These are phyloP conservation scores for Sinocyclocheilus rhinocerous DNA, from an alignment of 2,113 vertebrate genomes.

Conservation along the genomic window DNA sequence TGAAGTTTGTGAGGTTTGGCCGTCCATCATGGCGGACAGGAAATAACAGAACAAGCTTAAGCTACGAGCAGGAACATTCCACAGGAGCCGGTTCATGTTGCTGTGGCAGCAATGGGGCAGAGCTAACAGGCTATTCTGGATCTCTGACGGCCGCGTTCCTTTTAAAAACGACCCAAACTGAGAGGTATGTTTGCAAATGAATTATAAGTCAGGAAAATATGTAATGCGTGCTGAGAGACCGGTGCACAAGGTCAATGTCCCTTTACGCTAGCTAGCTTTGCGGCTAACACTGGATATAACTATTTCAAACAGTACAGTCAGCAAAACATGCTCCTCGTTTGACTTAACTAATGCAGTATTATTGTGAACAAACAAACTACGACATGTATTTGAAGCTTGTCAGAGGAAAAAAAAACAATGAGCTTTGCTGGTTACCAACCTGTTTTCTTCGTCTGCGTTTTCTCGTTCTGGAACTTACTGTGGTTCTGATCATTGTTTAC, in stretches of 20 bases:
- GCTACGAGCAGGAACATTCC: constrained; percentile 59
- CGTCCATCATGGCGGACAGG: constrained; percentile 65
- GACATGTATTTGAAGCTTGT: constrained; percentile 26
- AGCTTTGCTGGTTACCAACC: constrained; percentile 51
- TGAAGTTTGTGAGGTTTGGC: constrained; percentile 29
- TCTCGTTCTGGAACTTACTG: constrained; percentile 61
- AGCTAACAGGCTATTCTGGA: constrained; percentile 15
- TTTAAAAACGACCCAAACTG: neutral
- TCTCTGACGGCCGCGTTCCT: neutral
- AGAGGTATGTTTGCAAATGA: neutral
- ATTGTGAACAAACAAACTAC: neutral
- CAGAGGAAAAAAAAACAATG: neutral
- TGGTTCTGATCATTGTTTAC: constrained; percentile 61
- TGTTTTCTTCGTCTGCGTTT: constrained; percentile 68
- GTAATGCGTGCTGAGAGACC: constrained; percentile 50
- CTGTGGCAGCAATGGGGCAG: constrained; percentile 52
- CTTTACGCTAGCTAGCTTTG: constrained; percentile 44
- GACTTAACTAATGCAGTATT: neutral
- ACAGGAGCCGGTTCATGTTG: constrained; percentile 63
- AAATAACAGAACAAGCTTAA: constrained; percentile 56
- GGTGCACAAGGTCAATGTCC: constrained; percentile 69
- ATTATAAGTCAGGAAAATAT: neutral
- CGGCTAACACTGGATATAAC: constrained; percentile 16
- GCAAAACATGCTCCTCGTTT: neutral
- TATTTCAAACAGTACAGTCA: constrained; percentile 33